phyloP scores from a whole-genome alignment of 2,888 invertebrate genomes.

The Pseudococcus viburni region DNA sequence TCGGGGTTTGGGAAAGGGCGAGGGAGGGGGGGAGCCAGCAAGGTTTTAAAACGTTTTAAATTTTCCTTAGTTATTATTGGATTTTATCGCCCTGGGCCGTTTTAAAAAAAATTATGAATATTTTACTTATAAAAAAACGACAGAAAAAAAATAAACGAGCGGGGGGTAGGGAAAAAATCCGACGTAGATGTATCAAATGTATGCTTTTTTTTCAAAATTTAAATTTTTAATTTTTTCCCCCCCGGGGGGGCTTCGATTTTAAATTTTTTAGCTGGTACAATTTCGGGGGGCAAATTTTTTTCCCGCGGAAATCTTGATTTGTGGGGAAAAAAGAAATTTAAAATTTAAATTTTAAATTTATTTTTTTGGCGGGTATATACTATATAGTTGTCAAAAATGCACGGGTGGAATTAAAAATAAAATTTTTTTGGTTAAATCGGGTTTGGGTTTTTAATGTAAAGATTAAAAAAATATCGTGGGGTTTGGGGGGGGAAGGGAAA shows the following conservation, averaged over 20 bases:
- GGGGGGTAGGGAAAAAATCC: not conserved
- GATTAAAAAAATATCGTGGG: not conserved
- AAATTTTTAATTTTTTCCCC: slow-evolving; percentile 4
- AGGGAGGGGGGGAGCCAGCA: not conserved
- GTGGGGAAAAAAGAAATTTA: not conserved
- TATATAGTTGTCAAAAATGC: slow-evolving; percentile 8
- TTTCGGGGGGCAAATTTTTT: not conserved
- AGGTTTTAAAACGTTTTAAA: not conserved
- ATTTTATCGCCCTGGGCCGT: not conserved
- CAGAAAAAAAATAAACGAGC: not conserved
- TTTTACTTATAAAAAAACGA: not conserved
- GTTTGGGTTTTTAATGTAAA: not conserved
- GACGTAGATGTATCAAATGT: slow-evolving; percentile 8
- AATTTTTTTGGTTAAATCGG: not conserved
- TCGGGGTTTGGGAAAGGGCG: not conserved
- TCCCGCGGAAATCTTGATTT: not conserved
- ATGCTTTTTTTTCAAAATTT: no score
- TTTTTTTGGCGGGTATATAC: not conserved
- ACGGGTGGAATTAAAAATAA: not conserved
- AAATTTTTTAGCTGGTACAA: not conserved
- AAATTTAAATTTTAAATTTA: slow-evolving; percentile 13
- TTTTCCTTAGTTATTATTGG: not conserved
- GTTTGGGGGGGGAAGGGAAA: not conserved
- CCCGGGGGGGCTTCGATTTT: not conserved
- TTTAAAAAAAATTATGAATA: not conserved